Conservation (phyloP, 2,113 vertebrate species). For the Poicephalus gulielmi region DNA sequence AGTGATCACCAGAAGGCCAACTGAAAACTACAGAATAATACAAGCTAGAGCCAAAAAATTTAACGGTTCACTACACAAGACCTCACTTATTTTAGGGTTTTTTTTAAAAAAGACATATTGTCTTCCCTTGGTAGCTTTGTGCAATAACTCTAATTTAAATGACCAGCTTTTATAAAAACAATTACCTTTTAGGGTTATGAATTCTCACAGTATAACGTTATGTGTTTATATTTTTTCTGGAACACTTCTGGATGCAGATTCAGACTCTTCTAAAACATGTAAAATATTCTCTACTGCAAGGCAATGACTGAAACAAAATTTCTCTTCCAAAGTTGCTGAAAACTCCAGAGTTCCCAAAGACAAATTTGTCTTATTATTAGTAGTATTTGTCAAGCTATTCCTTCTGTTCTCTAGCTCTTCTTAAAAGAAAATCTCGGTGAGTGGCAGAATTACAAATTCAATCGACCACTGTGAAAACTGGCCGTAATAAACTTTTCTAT, state of each 20-base stretch:
- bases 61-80: slow-evolving; percentile 47
- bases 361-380: background rate
- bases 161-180: background rate
- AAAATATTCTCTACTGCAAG: background rate
- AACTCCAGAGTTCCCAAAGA: background rate
- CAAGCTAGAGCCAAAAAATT: slow-evolving; percentile 42
- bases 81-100: slow-evolving; percentile 29
- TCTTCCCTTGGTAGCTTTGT: slow-evolving; percentile 10
- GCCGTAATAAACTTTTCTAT: background rate
- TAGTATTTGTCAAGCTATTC: slow-evolving; percentile 8
- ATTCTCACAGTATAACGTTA: slow-evolving; percentile 17
- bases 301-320: background rate
- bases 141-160: slow-evolving; percentile 7
- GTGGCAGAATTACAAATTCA: slow-evolving; percentile 26
- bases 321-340: slow-evolving; percentile 6
- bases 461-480: background rate
- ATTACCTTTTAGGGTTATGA: slow-evolving; percentile 14
- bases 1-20: slow-evolving; percentile 53
- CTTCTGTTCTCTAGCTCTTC: background rate
- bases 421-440: slow-evolving; percentile 28
- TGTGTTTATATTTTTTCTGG: slow-evolving; percentile 24
- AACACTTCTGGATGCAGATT: background rate
- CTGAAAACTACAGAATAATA: slow-evolving; percentile 59
- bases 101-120: background rate
- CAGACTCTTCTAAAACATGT: background rate